These are phyloP conservation scores for Hedychridium roseum DNA, from an alignment of 2,888 invertebrate species.

Conservation along the genomic window DNA sequence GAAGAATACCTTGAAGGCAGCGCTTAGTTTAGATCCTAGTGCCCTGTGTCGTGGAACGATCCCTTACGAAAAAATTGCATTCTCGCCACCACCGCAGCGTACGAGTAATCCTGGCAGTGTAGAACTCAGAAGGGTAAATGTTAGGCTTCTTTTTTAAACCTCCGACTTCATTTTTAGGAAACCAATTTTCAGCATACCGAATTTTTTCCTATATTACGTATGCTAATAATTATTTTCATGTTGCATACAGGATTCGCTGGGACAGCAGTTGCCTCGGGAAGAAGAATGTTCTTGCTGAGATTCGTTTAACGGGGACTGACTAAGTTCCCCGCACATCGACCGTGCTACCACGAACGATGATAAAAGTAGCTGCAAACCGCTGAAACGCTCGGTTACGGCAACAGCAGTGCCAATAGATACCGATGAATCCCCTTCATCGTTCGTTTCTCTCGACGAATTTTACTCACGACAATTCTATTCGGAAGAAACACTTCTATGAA, in stretches of 20 bases:
- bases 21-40: conserved; percentile 62
- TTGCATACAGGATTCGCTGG: conserved; percentile 45
- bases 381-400: conserved; percentile 47
- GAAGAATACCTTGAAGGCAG: conserved; percentile 59
- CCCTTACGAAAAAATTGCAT: conserved; percentile 58
- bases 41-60: conserved; percentile 54
- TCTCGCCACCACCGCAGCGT: conserved; percentile 51
- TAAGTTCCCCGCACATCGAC: conserved; percentile 31
- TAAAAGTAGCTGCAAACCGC: conserved; percentile 11
- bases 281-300: conserved; percentile 60
- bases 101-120: conserved; percentile 50
- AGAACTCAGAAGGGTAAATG: conserved; percentile 49
- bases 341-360: too few species aligned
- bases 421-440: conserved; percentile 23
- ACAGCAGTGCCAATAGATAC: conserved; percentile 33
- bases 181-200: conserved; percentile 17
- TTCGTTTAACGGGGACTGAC: conserved; percentile 52
- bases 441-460: conserved; percentile 17
- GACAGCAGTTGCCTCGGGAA: conserved; percentile 50
- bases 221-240: neutral
- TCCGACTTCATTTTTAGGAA: conserved; percentile 14
- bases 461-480: conserved; percentile 38
- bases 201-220: conserved; percentile 1
- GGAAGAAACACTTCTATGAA: conserved; percentile 53
- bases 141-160: conserved; percentile 1